Evolutionary conservation across 2,888 invertebrate species (phyloP).

Genomic region (Steromphala cineraria): DNA sequence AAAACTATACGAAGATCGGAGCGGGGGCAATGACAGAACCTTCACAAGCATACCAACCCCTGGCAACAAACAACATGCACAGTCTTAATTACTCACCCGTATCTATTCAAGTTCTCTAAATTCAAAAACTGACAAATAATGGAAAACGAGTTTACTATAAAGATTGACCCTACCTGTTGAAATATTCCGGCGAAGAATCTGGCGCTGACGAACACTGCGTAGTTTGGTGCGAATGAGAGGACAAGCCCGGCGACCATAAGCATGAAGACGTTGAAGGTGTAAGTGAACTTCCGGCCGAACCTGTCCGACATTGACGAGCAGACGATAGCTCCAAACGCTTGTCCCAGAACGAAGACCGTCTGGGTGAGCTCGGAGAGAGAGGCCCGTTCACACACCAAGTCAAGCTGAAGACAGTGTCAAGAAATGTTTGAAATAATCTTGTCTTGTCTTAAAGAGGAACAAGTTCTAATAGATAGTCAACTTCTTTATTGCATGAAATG

Average conservation of each 20-base stretch:
- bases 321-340: conserved; percentile 61
- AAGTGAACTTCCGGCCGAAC: conserved; percentile 50
- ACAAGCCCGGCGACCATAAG: conserved; percentile 40
- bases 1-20: too few species aligned
- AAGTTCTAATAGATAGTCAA: too few species aligned
- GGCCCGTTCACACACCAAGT: conserved; percentile 60
- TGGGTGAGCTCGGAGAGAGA: conserved; percentile 62
- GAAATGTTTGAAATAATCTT: too few species aligned
- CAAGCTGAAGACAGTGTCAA: conserved; percentile 43
- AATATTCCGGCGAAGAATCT: conserved; percentile 51
- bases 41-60: too few species aligned
- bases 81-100: too few species aligned
- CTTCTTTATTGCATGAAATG: too few species aligned
- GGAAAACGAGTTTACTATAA: background rate
- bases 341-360: conserved; percentile 60
- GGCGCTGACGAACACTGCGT: conserved; percentile 46
- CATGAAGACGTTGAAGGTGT: conserved; percentile 37
- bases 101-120: too few species aligned
- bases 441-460: too few species aligned
- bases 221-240: conserved; percentile 41
- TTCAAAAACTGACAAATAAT: background rate
- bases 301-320: conserved; percentile 61
- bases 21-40: too few species aligned
- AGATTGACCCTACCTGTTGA: conserved; percentile 43
- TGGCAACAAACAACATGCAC: too few species aligned